Base-by-base conservation (phyloP, 2,113 vertebrate species). In the Acanthisitta chloris region DNA sequence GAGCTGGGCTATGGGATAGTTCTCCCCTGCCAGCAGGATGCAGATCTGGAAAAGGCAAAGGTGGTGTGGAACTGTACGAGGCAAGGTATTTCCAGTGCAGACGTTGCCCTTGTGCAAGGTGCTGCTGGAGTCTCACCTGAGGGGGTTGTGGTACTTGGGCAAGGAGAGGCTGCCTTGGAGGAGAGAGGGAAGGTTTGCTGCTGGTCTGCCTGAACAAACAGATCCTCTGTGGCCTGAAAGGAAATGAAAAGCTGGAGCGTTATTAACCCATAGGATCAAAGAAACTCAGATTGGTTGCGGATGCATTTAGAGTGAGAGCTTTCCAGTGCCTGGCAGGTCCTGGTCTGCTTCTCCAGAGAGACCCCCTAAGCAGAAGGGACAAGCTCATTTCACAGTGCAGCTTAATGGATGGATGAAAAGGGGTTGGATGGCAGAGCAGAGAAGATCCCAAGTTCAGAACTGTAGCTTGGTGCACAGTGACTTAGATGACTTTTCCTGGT, bases 1-100 rank as follows among this genome's bases (percentile, higher is more conserved):
- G 17, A 2, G n/a, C 71, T 34, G 1, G 4, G 46, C n/a, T 3
- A 4, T 19, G 77, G 54, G 55, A 8, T 0, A 0, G 13, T 43
- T 34, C 5, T 42, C 65, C 34, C 71, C 42, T 79, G 82, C 66
- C 46, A 25, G 34, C 2, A 20, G 45, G 43, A 28, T 34, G 57
- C 83, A 67, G 76, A 90, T 73, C 67, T 38, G 54, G 5, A 24
- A 69, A 54, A 66, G 46, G 24, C 54, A 46, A 28, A 3, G 0
- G 2, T 1, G 14, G 19, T 18, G 64, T 25, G 28, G 77, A 71
- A 28, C 21, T 42, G 59, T 51, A 65, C 73, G 46, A 48, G 76
- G 51, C 1, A 6, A 62, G 55, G 19, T 18, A 4, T 40, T 83
- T 64, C 43, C 31, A 13, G n/a, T 4, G 4, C 66, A 10, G 43